Evolutionary conservation across 2,888 invertebrate species (phyloP).

Genomic region (Acanthosepion pharaonis): DNA sequence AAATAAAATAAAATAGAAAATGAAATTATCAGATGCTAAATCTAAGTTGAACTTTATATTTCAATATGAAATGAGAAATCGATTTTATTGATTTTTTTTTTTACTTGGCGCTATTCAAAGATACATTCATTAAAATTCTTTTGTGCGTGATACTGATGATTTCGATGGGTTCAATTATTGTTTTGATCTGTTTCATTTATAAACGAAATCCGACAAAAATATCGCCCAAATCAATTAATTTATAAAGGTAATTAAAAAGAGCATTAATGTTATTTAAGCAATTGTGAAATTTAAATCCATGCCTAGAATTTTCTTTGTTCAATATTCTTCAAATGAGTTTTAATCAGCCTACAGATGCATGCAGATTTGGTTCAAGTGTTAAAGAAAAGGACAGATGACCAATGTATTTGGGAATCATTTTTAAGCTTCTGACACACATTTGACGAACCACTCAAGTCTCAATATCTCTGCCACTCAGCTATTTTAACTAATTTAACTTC

Average conservation of each 20-base stretch:
- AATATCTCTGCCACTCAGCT: no score
- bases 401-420: no score
- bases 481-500: no score
- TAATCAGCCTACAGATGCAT: background rate
- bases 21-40: background rate
- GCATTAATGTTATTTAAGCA: background rate
- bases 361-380: background rate
- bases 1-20: background rate
- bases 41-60: background rate
- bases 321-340: background rate
- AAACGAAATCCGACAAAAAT: background rate
- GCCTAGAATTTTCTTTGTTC: background rate
- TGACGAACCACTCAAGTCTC: no score
- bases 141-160: background rate
- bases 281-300: background rate
- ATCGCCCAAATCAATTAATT: background rate
- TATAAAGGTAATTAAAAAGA: background rate
- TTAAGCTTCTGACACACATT: no score
- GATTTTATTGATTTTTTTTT: background rate
- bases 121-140: background rate
- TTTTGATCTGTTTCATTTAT: background rate
- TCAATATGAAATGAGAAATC: background rate
- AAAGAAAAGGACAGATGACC: no score
- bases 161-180: background rate
- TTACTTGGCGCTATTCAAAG: background rate